Evolutionary conservation across 1,140 invertebrate species (phyloP).

Genomic region (Anastrepha obliqua): DNA sequence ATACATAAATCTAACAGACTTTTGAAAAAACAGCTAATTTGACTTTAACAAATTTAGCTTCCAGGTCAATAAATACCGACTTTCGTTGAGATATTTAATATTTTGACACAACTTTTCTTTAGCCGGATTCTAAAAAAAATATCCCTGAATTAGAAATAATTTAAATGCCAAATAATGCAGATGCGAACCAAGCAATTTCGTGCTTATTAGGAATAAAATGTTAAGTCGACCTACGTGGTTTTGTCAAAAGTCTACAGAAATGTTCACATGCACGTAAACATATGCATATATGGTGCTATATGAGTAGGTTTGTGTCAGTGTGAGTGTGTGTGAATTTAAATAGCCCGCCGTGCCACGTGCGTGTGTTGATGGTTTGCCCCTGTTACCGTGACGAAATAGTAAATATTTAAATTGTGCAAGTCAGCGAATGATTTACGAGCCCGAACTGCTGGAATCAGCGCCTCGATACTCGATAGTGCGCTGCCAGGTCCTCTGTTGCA

Average conservation of each 20-base stretch:
- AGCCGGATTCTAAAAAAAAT: too few species aligned
- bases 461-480: neutral
- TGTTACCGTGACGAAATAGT: neutral
- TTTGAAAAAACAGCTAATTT: too few species aligned
- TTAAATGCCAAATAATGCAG: too few species aligned
- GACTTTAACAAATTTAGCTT: too few species aligned
- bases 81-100: too few species aligned
- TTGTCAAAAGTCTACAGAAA: neutral
- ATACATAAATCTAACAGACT: too few species aligned
- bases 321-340: neutral
- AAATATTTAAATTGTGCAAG: slow-evolving; percentile 39
- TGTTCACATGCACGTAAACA: neutral
- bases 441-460: neutral
- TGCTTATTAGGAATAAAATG: too few species aligned
- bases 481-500: neutral
- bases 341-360: neutral
- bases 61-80: too few species aligned
- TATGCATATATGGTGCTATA: neutral
- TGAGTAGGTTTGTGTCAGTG: neutral
- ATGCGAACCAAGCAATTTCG: too few species aligned
- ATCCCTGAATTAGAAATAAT: too few species aligned
- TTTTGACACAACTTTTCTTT: too few species aligned
- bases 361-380: neutral
- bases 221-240: neutral
- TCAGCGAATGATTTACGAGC: slow-evolving; percentile 43